Conservation (phyloP, 1,140 invertebrate species). For the Bombus breviceps region DNA sequence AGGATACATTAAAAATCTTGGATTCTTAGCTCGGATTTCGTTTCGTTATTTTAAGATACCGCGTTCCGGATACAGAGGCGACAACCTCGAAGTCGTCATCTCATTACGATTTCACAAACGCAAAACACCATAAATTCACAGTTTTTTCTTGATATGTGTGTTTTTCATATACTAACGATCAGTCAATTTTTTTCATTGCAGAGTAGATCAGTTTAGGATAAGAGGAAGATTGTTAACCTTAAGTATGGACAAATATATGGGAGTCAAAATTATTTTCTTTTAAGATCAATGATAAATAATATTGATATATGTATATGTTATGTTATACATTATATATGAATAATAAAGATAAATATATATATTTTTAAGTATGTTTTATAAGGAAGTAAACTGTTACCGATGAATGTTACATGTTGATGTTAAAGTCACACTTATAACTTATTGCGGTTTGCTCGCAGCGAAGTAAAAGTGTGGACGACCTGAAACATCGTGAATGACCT, state of each 20-base stretch:
- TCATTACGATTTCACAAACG: background rate
- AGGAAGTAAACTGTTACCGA: background rate
- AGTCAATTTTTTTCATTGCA: background rate
- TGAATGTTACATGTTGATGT: background rate
- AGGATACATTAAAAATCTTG: background rate
- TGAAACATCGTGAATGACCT: slow-evolving; percentile 31
- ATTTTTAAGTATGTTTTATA: background rate
- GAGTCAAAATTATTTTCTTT: background rate
- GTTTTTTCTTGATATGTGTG: background rate
- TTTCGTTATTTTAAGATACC: background rate
- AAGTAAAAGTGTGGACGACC: slow-evolving; percentile 40
- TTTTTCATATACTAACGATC: background rate
- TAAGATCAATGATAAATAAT: background rate
- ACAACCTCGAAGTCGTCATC: background rate
- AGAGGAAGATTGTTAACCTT: background rate
- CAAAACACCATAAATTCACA: background rate
- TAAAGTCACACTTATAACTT: background rate
- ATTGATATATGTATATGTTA: too few species aligned
- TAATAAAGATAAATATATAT: background rate
- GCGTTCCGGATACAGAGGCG: background rate
- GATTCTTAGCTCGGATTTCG: background rate
- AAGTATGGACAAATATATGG: background rate
- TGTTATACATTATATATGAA: too few species aligned
- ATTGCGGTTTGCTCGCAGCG: slow-evolving; percentile 7
- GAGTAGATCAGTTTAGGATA: background rate